Conservation (phyloP, 2,888 invertebrate species). For the Rotaria sp. region DNA sequence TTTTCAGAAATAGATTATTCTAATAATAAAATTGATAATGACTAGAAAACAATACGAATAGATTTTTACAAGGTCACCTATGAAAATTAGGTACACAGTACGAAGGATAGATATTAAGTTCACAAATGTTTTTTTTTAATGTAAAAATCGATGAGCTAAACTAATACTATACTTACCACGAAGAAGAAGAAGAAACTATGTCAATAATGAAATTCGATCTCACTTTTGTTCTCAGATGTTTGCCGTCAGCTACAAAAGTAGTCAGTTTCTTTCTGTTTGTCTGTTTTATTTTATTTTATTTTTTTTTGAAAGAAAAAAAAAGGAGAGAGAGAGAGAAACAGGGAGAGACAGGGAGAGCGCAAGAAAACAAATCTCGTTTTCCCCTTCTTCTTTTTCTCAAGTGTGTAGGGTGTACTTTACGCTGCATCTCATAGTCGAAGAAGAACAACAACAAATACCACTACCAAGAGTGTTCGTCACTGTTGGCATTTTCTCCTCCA, state of each 20-base stretch:
- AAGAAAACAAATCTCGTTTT: background rate
- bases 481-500: background rate
- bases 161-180: background rate
- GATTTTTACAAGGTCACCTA: background rate
- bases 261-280: background rate
- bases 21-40: background rate
- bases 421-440: background rate
- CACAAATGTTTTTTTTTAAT: background rate
- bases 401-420: background rate
- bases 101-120: background rate
- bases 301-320: background rate
- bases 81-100: background rate
- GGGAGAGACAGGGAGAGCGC: background rate
- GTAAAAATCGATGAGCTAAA: background rate
- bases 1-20: too few species aligned
- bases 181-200: background rate
- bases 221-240: background rate
- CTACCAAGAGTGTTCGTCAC: background rate
- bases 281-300: background rate
- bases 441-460: constrained; percentile 10
- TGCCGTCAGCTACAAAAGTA: constrained; percentile 4
- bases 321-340: background rate
- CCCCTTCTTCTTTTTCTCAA: background rate
- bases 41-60: background rate
- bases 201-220: background rate